Percentiles rank a stretch among this genome's conserved stretches.
These are phyloP conservation scores for Matsumurasca onukii DNA, from an alignment of 1,140 invertebrate genomes.

Conservation along the genomic window DNA sequence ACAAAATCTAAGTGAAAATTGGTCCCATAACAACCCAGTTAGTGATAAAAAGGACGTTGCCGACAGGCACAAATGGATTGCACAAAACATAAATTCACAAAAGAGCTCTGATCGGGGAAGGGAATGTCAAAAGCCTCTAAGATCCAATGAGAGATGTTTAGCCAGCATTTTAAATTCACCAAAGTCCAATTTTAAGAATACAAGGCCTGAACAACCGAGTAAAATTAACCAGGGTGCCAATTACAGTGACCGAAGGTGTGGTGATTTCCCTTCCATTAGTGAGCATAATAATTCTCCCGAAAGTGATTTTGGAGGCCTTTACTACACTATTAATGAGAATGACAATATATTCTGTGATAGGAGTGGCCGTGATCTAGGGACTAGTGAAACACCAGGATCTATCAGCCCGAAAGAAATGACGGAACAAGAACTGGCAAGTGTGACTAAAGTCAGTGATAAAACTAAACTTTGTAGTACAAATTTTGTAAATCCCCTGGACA, in stretches of 20 bases:
- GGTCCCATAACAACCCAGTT: not conserved
- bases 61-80: constrained; percentile 3
- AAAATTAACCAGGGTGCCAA: not conserved
- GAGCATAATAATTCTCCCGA: not conserved
- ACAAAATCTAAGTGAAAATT: constrained; percentile 4
- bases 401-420: not conserved
- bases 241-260: not conserved
- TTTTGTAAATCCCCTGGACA: constrained; percentile 17
- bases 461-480: constrained; percentile 2
- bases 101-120: constrained; percentile 1
- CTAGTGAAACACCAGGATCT: not conserved
- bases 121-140: not conserved
- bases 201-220: not conserved
- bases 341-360: not conserved
- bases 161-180: constrained; percentile 17
- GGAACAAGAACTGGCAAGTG: constrained; percentile 20
- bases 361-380: not conserved
- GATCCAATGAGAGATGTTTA: constrained; percentile 8
- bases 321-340: constrained; percentile 13
- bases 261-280: not conserved
- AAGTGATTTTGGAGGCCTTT: not conserved
- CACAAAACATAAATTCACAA: constrained; percentile 16
- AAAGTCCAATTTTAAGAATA: constrained; percentile 7
- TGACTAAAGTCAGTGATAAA: not conserved
- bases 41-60: constrained; percentile 5